Base-by-base conservation (phyloP, 2,797 vertebrate species). In the Hypotaenidia philippensis region DNA sequence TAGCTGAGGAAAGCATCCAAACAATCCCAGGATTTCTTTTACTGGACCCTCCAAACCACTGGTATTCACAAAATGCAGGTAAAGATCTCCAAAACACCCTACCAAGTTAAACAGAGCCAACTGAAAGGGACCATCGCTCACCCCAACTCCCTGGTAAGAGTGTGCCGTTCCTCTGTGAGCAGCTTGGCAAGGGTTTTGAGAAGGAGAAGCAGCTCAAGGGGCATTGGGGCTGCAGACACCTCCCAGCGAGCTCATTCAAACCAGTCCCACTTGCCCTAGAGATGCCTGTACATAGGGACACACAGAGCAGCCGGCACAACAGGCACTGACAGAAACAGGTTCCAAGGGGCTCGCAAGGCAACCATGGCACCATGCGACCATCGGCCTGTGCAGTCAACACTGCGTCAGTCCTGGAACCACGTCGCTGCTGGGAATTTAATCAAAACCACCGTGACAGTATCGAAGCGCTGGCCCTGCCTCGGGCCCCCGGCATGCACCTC, bases 271-370 rank as follows among this genome's bases (percentile, higher is more conserved):
- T 53, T n/a, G 29, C 20, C 29, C 53, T 55, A 10, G 31, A 21
- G 53, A 56, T 22, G 21, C 23, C 47, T 10, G 2, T 1, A 6
- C 45, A 31, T 1, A 9, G n/a, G 22, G 50, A 5, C 26, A 16
- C 4, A 2, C 0, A 1, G n/a, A 56, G 57, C 52, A 25, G n/a
- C 29, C 1, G 0, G 20, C 7, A 41, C 68, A 41, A 25, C 56
- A 83, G 65, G 29, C 5, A 3, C 63, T 1, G 9, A 25, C 52
- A 44, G 32, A 57, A 66, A 31, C 4, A 1, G 25, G 36, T 11
- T 13, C n/a, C 29, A 4, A 3, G 36, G 47, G 41, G 1, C 77
- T 44, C 7, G 0, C 36, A 31, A 20, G n/a, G 34, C 60, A 69
- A 25, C 27, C 19, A 3, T 26, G 5, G 36, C 65, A 13, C n/a